Conservation (phyloP, 2,797 vertebrate genomes). For the Phyllotis vaccarum region DNA sequence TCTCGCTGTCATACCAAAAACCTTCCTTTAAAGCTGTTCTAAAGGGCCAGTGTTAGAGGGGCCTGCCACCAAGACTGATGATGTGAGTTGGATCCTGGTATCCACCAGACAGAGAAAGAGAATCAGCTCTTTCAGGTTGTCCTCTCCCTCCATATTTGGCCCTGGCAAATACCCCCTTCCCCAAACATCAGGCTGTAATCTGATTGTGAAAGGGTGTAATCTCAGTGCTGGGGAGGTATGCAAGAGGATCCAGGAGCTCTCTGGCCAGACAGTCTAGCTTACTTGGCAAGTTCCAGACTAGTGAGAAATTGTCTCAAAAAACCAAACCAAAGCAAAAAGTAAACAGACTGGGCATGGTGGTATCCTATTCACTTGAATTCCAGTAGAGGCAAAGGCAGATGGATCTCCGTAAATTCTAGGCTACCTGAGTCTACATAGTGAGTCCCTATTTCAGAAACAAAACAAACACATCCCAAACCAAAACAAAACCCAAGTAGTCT, state of each 20-base stretch:
- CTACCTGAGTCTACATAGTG: not conserved
- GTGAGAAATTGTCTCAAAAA: not conserved
- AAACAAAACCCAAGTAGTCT: not conserved
- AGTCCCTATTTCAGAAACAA: not conserved
- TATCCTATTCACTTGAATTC: not conserved
- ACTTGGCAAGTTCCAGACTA: not conserved
- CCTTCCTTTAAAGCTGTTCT: not conserved
- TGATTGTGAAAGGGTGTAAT: not conserved
- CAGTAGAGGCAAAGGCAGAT: not conserved
- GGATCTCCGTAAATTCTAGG: not conserved
- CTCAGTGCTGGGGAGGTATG: not conserved
- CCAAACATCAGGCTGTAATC: not conserved
- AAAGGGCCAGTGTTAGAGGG: not conserved
- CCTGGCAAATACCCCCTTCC: not conserved
- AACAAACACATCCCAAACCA: not conserved
- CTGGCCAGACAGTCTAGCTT: not conserved
- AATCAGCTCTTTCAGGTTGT: not conserved
- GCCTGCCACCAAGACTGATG: not conserved
- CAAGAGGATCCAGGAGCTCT: not conserved
- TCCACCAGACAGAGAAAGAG: not conserved
- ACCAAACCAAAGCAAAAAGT: not conserved
- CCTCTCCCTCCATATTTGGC: not conserved
- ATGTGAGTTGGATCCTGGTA: not conserved
- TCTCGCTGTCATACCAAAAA: not conserved
- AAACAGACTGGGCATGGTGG: too few species aligned